Evolutionary conservation across 2,113 vertebrate genomes (phyloP).

Genomic region (Podiceps cristatus): DNA sequence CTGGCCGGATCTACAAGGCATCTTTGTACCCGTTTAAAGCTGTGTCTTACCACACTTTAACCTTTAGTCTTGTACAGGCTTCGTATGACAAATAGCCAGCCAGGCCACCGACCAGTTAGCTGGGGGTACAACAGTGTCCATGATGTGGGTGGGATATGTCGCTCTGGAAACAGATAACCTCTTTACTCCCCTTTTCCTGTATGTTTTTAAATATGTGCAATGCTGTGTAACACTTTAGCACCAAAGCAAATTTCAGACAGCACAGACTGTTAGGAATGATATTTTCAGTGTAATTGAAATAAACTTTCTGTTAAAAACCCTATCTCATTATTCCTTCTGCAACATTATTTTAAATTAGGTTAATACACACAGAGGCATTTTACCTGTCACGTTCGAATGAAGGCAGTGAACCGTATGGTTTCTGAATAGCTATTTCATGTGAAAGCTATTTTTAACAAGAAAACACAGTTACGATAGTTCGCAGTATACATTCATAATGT

Average conservation of each 20-base stretch:
- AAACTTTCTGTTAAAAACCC: background rate
- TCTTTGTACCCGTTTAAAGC: background rate
- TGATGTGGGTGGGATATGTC: rapidly evolving
- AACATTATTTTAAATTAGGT: conserved; percentile 5
- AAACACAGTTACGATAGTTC: background rate
- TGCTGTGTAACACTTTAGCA: background rate
- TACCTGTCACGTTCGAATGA: background rate
- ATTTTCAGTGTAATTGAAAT: background rate
- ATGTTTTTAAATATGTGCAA: background rate
- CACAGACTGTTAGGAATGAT: background rate
- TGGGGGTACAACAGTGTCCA: rapidly evolving
- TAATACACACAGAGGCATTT: background rate
- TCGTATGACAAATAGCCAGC: rapidly evolving
- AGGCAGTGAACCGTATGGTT: background rate
- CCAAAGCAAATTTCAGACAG: background rate
- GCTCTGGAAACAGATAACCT: background rate
- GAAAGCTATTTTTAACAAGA: background rate
- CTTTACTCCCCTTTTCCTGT: background rate
- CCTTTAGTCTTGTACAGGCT: background rate
- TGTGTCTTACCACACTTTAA: background rate
- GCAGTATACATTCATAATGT: background rate
- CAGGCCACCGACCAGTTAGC: background rate
- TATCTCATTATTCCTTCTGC: background rate
- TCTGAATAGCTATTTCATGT: background rate
- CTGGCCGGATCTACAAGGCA: background rate